phyloP scores from a whole-genome alignment of 2,113 vertebrate genomes.

The Ginglymostoma cirratum region DNA sequence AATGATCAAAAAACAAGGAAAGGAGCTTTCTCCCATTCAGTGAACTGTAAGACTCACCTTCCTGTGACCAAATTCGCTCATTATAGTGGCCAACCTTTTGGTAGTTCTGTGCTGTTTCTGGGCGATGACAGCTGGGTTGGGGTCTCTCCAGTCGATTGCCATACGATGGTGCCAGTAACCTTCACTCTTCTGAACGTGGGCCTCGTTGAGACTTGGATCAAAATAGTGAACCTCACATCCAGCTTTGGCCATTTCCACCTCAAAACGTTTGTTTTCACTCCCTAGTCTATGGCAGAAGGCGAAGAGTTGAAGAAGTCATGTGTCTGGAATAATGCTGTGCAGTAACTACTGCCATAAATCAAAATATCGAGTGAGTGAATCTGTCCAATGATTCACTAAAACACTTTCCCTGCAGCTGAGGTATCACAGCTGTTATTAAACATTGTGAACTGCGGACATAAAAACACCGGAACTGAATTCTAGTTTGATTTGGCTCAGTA shows the following conservation, averaged over 20 bases:
- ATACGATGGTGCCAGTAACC: slow-evolving; percentile 77
- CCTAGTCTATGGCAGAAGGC: slow-evolving; percentile 60
- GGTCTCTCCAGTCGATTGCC: slow-evolving; percentile 85
- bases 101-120: slow-evolving; percentile 63
- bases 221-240: slow-evolving; percentile 90
- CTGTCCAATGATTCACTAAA: background rate
- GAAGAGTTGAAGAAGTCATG: background rate
- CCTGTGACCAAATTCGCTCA: slow-evolving; percentile 85
- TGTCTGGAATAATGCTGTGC: background rate
- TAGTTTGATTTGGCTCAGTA: background rate
- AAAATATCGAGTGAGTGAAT: too few species aligned
- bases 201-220: slow-evolving; percentile 74
- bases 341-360: background rate
- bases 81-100: slow-evolving; percentile 78
- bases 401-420: background rate
- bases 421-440: background rate
- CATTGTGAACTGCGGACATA: background rate
- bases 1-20: background rate
- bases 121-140: slow-evolving; percentile 68
- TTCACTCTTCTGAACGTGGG: slow-evolving; percentile 66
- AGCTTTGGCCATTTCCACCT: slow-evolving; percentile 60
- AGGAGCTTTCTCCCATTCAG: background rate
- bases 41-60: slow-evolving; percentile 59
- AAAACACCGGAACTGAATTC: background rate
- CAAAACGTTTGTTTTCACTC: slow-evolving; percentile 64